phyloP scores from a whole-genome alignment of 2,113 vertebrate species.

The Pangasianodon hypophthalmus region DNA sequence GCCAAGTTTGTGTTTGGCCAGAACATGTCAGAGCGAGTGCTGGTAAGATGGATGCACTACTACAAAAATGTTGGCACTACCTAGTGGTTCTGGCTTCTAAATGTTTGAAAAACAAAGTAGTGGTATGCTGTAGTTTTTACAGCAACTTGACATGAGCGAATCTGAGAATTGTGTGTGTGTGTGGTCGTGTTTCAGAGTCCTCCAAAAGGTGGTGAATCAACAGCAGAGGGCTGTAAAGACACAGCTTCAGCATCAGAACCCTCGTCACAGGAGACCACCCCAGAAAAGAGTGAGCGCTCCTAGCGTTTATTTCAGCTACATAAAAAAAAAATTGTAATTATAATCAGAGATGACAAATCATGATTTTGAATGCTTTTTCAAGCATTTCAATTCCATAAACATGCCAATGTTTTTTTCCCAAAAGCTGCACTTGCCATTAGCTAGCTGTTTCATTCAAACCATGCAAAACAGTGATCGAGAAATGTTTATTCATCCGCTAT shows the following conservation, averaged over 20 bases:
- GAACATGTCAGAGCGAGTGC: slow-evolving; percentile 96
- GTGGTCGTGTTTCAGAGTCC: slow-evolving; percentile 78
- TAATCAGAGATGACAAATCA: neutral
- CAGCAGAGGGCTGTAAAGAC: slow-evolving; percentile 83
- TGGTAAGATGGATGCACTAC: slow-evolving; percentile 80
- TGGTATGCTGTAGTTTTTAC: neutral
- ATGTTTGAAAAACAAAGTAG: neutral
- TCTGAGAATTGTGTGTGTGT: slow-evolving; percentile 9
- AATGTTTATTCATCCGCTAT: no score
- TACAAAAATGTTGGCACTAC: neutral
- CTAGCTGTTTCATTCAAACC: no score
- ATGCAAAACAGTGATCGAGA: no score
- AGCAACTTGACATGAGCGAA: neutral
- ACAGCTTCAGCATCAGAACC: slow-evolving; percentile 82
- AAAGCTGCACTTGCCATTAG: neutral
- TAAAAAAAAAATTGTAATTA: neutral
- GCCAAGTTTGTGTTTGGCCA: slow-evolving; percentile 97
- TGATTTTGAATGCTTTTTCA: neutral
- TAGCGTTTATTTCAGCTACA: no score
- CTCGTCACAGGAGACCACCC: slow-evolving; percentile 86
- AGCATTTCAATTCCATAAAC: neutral
- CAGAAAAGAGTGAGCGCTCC: slow-evolving; percentile 83
- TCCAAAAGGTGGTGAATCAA: slow-evolving; percentile 81
- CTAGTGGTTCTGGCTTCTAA: neutral
- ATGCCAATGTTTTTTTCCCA: neutral